Evolutionary conservation across 2,113 vertebrate genomes (phyloP).

Genomic region (Dipodomys stephensi): DNA sequence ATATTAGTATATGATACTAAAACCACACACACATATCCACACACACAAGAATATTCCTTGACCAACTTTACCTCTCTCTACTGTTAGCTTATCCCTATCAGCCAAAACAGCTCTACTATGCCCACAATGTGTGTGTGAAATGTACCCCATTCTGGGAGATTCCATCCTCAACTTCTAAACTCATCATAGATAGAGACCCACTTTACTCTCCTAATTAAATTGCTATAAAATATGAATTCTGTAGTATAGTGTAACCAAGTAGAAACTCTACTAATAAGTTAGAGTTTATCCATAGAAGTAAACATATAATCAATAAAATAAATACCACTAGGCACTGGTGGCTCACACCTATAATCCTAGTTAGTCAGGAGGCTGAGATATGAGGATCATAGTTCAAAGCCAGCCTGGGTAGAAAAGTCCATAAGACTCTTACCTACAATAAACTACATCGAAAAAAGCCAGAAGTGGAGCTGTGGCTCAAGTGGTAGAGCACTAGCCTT

Average conservation of each 20-base stretch:
- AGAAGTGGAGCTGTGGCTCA: too few species aligned
- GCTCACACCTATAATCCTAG: too few species aligned
- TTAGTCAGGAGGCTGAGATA: too few species aligned
- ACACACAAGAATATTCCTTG: neutral
- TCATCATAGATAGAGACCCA: neutral
- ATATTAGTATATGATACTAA: neutral
- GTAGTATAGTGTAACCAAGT: neutral
- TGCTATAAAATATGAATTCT: neutral
- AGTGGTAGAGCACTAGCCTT: too few species aligned
- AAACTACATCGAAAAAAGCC: too few species aligned
- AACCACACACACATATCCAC: neutral
- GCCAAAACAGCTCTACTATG: neutral
- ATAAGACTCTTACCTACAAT: too few species aligned
- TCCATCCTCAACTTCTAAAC: neutral
- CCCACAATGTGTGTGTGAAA: neutral
- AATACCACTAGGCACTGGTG: too few species aligned
- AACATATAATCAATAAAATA: too few species aligned
- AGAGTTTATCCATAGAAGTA: too few species aligned
- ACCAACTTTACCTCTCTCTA: neutral
- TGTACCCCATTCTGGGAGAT: neutral
- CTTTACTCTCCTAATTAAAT: conserved; percentile 11
- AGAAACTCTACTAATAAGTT: neutral
- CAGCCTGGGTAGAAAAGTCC: too few species aligned
- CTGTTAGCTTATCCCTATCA: neutral
- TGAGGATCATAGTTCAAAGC: too few species aligned